A percentile compares a stretch with the other conserved stretches of the same genome.
These are phyloP conservation scores for Galerucella nymphaeae DNA, from an alignment of 2,888 invertebrate species.

Conservation along the genomic window DNA sequence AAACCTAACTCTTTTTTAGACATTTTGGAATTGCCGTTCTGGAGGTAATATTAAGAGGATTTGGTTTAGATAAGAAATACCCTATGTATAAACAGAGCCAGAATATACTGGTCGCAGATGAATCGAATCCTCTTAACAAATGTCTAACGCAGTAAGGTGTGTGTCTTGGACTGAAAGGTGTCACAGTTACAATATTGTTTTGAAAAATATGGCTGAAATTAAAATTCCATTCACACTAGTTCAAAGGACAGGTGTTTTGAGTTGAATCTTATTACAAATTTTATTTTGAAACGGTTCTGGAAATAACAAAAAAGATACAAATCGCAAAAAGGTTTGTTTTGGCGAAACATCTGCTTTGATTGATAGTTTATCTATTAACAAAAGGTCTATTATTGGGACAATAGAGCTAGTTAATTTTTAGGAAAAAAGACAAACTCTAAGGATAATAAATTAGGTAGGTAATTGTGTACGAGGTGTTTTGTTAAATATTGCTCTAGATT, in stretches of 20 bases:
- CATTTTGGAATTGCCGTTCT: neutral
- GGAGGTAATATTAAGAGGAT: neutral
- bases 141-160: neutral
- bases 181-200: neutral
- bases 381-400: constrained; percentile 39
- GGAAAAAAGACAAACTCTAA: constrained; percentile 22
- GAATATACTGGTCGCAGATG: too few relatives aligned
- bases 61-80: neutral
- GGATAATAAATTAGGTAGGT: constrained; percentile 23
- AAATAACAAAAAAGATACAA: constrained; percentile 31
- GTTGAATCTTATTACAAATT: constrained; percentile 7
- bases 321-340: constrained; percentile 42
- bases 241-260: constrained; percentile 31
- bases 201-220: neutral
- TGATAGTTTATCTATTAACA: constrained; percentile 43
- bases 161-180: neutral
- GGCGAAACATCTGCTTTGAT: constrained; percentile 50
- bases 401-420: constrained; percentile 34
- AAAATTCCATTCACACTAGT: constrained; percentile 20
- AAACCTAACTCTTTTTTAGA: neutral
- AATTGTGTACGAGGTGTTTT: constrained; percentile 1
- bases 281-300: constrained; percentile 21
- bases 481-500: neutral
- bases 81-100: neutral
- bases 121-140: neutral